These are phyloP conservation scores for Scalopus aquaticus DNA, from an alignment of 2,113 vertebrate genomes.

Conservation along the genomic window DNA sequence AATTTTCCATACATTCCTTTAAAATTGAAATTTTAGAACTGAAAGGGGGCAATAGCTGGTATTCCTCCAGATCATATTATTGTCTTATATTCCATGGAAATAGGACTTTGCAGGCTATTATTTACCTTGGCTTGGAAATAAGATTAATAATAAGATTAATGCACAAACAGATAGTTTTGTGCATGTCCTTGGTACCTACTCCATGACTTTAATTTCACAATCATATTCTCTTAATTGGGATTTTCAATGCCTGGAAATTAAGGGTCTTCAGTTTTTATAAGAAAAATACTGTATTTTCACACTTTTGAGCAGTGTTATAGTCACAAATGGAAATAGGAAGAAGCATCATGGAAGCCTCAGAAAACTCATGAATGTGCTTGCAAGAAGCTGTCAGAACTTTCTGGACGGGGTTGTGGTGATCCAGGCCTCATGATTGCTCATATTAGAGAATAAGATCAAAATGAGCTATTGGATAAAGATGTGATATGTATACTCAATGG, in stretches of 20 bases:
- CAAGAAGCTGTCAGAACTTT: neutral
- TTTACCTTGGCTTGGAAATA: neutral
- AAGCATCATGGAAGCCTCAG: neutral
- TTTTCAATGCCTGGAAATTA: constrained; percentile 28
- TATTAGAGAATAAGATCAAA: neutral
- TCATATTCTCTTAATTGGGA: constrained; percentile 17
- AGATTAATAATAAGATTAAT: neutral
- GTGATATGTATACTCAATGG: too few relatives aligned
- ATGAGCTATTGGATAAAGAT: neutral
- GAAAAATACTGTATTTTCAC: neutral
- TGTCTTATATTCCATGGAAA: neutral
- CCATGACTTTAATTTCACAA: neutral
- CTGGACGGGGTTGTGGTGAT: neutral
- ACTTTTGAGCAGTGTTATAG: neutral
- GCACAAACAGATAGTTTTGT: neutral
- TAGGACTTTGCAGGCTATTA: neutral
- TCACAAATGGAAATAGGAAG: neutral
- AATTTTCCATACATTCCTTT: neutral
- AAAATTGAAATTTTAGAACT: constrained; percentile 36
- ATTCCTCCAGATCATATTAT: neutral
- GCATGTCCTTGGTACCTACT: neutral
- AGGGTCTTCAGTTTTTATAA: neutral
- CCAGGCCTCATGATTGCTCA: neutral
- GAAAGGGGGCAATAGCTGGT: neutral
- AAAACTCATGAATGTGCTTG: neutral